Evolutionary conservation across 2,888 invertebrate species (phyloP).

Genomic region (Gastracanthus pulcherrimus): DNA sequence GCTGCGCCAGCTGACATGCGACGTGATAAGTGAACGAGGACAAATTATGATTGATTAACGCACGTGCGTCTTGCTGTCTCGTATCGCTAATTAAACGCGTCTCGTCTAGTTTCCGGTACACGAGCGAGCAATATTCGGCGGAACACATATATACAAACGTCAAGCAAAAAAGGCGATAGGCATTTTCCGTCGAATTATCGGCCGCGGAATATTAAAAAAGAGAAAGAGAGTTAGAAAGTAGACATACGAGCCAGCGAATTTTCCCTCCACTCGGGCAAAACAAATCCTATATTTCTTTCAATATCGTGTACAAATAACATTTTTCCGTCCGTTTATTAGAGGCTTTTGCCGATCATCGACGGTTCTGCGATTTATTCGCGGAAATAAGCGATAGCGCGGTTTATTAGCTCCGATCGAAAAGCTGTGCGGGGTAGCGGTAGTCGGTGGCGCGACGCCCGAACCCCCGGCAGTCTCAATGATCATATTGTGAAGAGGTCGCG

Average conservation of each 20-base stretch:
- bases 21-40: conserved; percentile 17
- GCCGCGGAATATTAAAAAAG: background rate
- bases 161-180: background rate
- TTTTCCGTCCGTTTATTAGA: conserved; percentile 15
- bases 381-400: conserved; percentile 12
- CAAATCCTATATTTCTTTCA: background rate
- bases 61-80: background rate
- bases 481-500: conserved; percentile 41
- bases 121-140: background rate
- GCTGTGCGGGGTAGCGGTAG: background rate
- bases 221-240: background rate
- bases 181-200: background rate
- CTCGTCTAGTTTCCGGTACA: too few relatives aligned
- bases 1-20: too few relatives aligned
- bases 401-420: conserved; percentile 37
- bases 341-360: background rate
- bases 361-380: conserved; percentile 29
- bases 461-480: conserved; percentile 30
- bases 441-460: background rate
- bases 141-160: too few relatives aligned
- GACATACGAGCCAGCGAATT: background rate
- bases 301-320: conserved; percentile 1
- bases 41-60: conserved; percentile 39
- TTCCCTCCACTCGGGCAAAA: background rate
- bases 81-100: conserved; percentile 1